Percentiles rank a stretch among this genome's conserved stretches.
Evolutionary conservation across 2,888 invertebrate species (phyloP).

Genomic region (Apeira syringaria): DNA sequence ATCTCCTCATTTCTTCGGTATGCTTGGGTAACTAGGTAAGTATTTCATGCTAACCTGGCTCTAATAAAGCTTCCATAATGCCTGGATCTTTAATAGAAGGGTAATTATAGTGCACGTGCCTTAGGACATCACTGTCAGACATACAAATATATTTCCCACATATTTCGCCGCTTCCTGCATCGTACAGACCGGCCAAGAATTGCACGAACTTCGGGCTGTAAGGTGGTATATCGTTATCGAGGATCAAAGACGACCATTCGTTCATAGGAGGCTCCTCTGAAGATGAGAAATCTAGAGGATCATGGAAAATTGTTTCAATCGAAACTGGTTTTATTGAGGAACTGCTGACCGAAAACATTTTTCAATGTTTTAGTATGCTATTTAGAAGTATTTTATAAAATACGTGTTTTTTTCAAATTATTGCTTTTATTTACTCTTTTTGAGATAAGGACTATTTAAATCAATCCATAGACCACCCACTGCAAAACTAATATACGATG

Average conservation of each 20-base stretch:
- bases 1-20: too few relatives aligned
- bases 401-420: too few relatives aligned
- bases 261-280: slow-evolving; percentile 42
- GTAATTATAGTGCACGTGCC: slow-evolving; percentile 46
- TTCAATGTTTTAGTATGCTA: too few relatives aligned
- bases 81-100: slow-evolving; percentile 49
- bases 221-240: slow-evolving; percentile 5
- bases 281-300: slow-evolving; percentile 25
- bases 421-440: too few relatives aligned
- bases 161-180: slow-evolving; percentile 52
- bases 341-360: slow-evolving; percentile 14
- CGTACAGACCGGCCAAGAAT: slow-evolving; percentile 40
- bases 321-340: background rate
- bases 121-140: slow-evolving; percentile 47
- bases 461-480: too few relatives aligned
- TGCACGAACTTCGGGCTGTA: slow-evolving; percentile 37
- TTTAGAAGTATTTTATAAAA: too few relatives aligned
- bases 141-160: slow-evolving; percentile 48
- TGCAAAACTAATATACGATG: too few relatives aligned
- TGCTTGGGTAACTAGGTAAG: too few relatives aligned
- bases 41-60: slow-evolving; percentile 27
- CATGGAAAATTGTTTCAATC: slow-evolving; percentile 12
- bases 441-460: too few relatives aligned
- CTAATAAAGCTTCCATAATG: slow-evolving; percentile 40
- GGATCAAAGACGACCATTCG: slow-evolving; percentile 40